Evolutionary conservation across 2,888 invertebrate genomes (phyloP).

Genomic region (Leucoma salicis): DNA sequence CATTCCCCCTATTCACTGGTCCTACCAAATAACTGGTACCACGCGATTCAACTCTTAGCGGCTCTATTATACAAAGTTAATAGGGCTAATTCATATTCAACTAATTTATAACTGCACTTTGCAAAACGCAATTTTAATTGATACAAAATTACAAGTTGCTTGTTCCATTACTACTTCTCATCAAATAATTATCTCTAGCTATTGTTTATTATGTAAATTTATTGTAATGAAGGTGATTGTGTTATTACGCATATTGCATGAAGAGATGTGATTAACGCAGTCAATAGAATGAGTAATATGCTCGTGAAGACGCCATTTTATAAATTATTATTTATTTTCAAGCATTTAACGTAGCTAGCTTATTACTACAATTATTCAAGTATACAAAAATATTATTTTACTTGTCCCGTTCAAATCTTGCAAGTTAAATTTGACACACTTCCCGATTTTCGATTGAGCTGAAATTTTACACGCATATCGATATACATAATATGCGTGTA

Average conservation of each 20-base stretch:
- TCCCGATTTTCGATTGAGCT: too few species aligned
- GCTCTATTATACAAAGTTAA: conserved; percentile 18
- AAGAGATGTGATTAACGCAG: not conserved
- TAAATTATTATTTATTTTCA: too few species aligned
- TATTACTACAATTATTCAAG: too few species aligned
- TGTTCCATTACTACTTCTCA: conserved; percentile 9
- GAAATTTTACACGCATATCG: too few species aligned
- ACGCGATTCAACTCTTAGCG: conserved; percentile 32
- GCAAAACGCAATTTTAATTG: conserved; percentile 28
- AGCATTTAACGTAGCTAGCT: too few species aligned
- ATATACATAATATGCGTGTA: too few species aligned
- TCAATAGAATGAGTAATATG: not conserved
- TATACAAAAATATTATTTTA: too few species aligned
- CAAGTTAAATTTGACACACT: too few species aligned
- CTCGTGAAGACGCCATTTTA: too few species aligned
- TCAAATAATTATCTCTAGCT: conserved; percentile 21
- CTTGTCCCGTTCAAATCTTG: too few species aligned
- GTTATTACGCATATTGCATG: conserved; percentile 14
- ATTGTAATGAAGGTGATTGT: conserved; percentile 12
- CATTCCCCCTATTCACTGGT: too few species aligned
- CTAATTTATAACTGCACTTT: conserved; percentile 17
- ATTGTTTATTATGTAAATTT: conserved; percentile 30
- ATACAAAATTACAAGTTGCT: conserved; percentile 10
- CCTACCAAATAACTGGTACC: conserved; percentile 23
- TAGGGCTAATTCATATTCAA: conserved; percentile 19